Conservation (phyloP, 1,140 invertebrate species). For the Bombus superbus region DNA sequence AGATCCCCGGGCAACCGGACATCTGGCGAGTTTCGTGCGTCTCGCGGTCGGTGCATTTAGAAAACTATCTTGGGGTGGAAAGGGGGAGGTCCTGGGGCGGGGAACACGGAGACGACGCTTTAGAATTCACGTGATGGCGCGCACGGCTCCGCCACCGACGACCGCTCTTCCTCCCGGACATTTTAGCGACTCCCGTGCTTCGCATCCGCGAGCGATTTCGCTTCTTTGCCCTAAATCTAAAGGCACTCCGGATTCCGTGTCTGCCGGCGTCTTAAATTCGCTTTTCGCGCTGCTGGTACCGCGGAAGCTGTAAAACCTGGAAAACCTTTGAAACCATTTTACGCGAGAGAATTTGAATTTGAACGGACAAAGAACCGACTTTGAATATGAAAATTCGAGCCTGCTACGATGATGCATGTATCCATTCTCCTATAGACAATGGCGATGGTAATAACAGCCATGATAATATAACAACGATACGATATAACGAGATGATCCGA, state of each 20-base stretch:
- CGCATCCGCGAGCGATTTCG: constrained; percentile 62
- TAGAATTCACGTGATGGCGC: constrained; percentile 77
- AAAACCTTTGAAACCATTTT: neutral
- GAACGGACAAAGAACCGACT: too few relatives aligned
- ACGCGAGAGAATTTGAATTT: too few relatives aligned
- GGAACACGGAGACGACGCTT: constrained; percentile 64
- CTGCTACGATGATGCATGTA: too few relatives aligned
- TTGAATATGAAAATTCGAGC: too few relatives aligned
- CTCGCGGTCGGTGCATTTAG: constrained; percentile 30
- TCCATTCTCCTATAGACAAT: too few relatives aligned
- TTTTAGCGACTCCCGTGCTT: constrained; percentile 74
- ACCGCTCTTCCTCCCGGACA: constrained; percentile 59
- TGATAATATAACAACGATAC: too few relatives aligned
- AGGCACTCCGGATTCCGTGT: neutral
- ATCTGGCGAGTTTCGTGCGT: constrained; percentile 45
- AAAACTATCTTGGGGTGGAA: constrained; percentile 1
- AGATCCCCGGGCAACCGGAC: constrained; percentile 6
- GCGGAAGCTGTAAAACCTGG: neutral
- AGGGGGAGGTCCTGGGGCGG: neutral
- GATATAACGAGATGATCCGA: too few relatives aligned
- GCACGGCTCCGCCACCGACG: constrained; percentile 22
- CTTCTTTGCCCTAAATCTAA: constrained; percentile 39
- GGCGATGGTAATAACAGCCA: too few relatives aligned
- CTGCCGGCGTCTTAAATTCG: neutral
- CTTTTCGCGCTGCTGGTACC: constrained; percentile 31